A percentile compares a stretch with the other conserved stretches of the same genome.
Evolutionary conservation across 2,113 vertebrate genomes (phyloP).

Genomic region (Anser brachyrhynchus): DNA sequence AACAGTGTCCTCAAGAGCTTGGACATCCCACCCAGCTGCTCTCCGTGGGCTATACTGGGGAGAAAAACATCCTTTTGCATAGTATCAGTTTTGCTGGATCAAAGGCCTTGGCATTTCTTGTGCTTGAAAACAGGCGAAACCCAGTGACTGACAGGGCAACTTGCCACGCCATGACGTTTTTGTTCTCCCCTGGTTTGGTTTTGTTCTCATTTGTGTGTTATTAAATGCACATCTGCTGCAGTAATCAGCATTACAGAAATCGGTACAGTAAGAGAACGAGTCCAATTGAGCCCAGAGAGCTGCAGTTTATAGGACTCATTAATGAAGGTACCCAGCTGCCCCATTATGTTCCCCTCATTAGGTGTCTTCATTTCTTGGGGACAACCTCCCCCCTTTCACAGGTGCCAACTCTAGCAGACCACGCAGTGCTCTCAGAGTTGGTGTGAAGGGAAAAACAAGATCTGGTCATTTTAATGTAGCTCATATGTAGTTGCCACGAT

Average conservation of each 20-base stretch:
- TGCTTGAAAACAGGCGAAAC: background rate
- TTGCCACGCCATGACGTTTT: background rate
- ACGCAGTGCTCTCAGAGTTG: background rate
- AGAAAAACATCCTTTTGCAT: background rate
- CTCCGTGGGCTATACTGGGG: background rate
- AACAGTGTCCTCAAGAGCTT: fast-evolving
- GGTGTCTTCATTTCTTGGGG: background rate
- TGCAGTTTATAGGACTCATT: background rate
- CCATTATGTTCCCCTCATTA: background rate
- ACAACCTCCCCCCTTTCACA: background rate
- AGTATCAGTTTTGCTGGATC: background rate
- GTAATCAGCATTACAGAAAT: constrained; percentile 6
- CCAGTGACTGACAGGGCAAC: background rate
- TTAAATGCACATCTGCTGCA: background rate
- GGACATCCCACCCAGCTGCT: fast-evolving
- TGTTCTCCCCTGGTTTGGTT: background rate
- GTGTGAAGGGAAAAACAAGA: background rate
- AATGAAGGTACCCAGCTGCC: background rate
- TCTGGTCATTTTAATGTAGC: background rate
- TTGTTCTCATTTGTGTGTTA: background rate
- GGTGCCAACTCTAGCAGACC: background rate
- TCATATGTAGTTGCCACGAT: background rate
- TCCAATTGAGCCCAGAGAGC: background rate
- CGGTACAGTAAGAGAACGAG: background rate
- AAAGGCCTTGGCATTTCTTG: background rate